Evolutionary conservation across 2,113 vertebrate species (phyloP).

Genomic region (Merops nubicus): DNA sequence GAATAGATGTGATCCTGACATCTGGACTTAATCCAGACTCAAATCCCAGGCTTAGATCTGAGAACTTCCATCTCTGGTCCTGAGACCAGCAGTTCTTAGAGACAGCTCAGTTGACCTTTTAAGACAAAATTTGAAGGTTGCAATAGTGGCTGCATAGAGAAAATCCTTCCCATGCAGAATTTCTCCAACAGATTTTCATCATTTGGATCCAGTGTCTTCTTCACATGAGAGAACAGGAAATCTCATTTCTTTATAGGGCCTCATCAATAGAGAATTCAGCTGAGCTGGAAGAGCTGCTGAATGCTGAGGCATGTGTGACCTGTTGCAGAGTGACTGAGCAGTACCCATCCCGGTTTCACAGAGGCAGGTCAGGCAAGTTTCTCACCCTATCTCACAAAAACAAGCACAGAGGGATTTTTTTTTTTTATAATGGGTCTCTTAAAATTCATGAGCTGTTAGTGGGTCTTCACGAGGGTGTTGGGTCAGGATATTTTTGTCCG

Average conservation of each 20-base stretch:
- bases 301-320: rapidly evolving
- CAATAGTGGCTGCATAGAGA: background rate
- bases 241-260: background rate
- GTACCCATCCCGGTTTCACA: background rate
- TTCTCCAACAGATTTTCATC: background rate
- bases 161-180: background rate
- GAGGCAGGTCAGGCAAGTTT: background rate
- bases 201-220: background rate
- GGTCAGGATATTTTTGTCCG: background rate
- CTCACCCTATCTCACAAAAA: background rate
- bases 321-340: background rate
- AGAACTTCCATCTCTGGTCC: slow-evolving; percentile 26
- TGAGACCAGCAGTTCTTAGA: background rate
- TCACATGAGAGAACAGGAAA: background rate
- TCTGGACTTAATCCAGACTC: slow-evolving; percentile 51
- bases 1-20: slow-evolving; percentile 26
- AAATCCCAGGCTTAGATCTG: slow-evolving; percentile 37
- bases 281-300: background rate
- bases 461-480: background rate
- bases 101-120: slow-evolving; percentile 42
- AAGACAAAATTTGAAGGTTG: slow-evolving; percentile 17
- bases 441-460: background rate
- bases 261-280: background rate
- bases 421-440: background rate
- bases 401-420: rapidly evolving